Evolutionary conservation across 2,888 invertebrate species (phyloP), one percentile per base, ranked within the genome.

Genomic region (Cyclophora albipunctata): DNA sequence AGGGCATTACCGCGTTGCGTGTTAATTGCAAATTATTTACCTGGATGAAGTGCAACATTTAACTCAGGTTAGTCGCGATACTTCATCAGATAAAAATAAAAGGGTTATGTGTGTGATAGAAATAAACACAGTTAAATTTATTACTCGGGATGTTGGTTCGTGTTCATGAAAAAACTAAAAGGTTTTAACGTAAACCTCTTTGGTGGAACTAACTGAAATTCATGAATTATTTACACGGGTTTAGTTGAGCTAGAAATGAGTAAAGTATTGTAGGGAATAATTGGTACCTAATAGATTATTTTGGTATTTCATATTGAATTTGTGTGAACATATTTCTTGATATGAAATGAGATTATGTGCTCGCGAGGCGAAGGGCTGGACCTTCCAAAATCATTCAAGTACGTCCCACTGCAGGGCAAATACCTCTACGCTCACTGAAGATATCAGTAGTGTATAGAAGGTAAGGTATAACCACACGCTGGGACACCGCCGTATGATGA

Each of bases 11-110:
- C 64, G 64, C 59, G 43, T 79, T 58, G 79, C 79, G 80, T 80
- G 80, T 64, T 52, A 53, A 62, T 59, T 66, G 60, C 66, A 57
- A 73, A 79, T 79, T 68, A 76, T 72, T 78, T 74, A 77, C 69
- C 63, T 63, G 69, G 72, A 69, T 71, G 66, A 71, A 66, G 63
- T 59, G 64, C 62, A 59, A 66, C 66, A 67, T 72, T 20, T 75
- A 67, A 64, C 63, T 69, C 64, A 53, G 64, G 66, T 69, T 71
- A 69, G 67, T 66, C 60, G 58, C 71, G 71, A 71, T 75, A 73
- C 71, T 67, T 70, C 69, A 68, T 63, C 63, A 47, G 61, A 63
- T 65, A 62, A 67, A 69, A 71, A 63, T 64, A 64, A 54, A 37
- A 49, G 55, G 54, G 60, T 59, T 60, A 64, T 50, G 55, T 58